Conservation (phyloP, 2,888 invertebrate genomes). For the Catonia carolina region DNA sequence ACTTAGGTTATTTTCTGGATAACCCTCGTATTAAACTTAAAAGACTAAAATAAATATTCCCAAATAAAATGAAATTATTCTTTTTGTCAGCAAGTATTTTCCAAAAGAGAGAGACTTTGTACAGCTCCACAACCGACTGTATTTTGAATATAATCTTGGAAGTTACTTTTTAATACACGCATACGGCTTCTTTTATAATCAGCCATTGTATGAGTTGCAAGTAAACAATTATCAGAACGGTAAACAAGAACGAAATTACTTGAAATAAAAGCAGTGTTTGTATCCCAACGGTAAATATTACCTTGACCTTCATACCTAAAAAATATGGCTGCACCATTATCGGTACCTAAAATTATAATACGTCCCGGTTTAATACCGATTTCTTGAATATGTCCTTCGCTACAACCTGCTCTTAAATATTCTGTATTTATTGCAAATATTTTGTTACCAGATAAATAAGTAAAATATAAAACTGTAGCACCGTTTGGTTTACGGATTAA, state of each 20-base stretch:
- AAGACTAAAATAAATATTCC: too few relatives aligned
- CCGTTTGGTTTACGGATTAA: constrained; percentile 49
- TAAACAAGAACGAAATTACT: constrained; percentile 34
- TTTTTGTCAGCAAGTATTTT: too few relatives aligned
- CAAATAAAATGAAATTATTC: too few relatives aligned
- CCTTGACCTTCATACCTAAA: constrained; percentile 45
- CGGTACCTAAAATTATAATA: constrained; percentile 56
- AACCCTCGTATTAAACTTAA: too few relatives aligned
- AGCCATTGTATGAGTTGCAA: constrained; percentile 35
- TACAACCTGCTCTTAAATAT: constrained; percentile 38
- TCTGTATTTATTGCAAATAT: constrained; percentile 59
- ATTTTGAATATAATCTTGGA: constrained; percentile 48
- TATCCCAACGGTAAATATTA: constrained; percentile 58
- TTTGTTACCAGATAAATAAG: constrained; percentile 51
- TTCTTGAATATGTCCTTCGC: constrained; percentile 40
- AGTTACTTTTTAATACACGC: constrained; percentile 35
- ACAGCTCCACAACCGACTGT: constrained; percentile 56
- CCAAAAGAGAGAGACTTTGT: constrained; percentile 44
- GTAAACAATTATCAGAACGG: constrained; percentile 29
- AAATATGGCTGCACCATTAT: constrained; percentile 40
- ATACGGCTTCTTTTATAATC: constrained; percentile 35
- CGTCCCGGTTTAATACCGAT: constrained; percentile 52
- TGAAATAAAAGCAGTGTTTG: constrained; percentile 40
- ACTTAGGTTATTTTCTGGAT: too few relatives aligned
- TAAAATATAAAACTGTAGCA: constrained; percentile 53